Conservation (phyloP, 2,888 invertebrate genomes). For the Amphimallon solstitiale region DNA sequence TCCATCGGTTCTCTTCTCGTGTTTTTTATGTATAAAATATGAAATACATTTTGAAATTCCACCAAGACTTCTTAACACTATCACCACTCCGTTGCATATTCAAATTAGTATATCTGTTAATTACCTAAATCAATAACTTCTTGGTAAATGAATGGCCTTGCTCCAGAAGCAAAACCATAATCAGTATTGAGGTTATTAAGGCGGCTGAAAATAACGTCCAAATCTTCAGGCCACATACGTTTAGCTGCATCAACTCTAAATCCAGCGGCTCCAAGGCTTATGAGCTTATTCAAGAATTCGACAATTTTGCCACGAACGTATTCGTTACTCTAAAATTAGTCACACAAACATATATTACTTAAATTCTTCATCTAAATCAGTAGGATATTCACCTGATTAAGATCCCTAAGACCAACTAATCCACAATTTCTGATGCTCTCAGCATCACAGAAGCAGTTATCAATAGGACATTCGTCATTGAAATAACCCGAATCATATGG, state of each 20-base stretch:
- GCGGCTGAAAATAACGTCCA: constrained; percentile 72
- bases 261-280: constrained; percentile 82
- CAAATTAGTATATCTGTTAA: constrained; percentile 72
- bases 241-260: constrained; percentile 83
- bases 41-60: no score
- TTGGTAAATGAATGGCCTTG: constrained; percentile 77
- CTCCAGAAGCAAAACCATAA: constrained; percentile 71
- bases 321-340: constrained; percentile 55
- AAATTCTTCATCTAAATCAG: not conserved
- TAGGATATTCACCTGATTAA: constrained; percentile 69
- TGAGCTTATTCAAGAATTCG: constrained; percentile 72
- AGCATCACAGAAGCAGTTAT: constrained; percentile 72
- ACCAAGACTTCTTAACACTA: no score
- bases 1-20: no score
- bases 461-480: constrained; percentile 72
- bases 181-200: constrained; percentile 70
- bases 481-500: constrained; percentile 77
- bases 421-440: constrained; percentile 67
- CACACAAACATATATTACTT: no score
- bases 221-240: constrained; percentile 82
- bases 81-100: constrained; percentile 68
- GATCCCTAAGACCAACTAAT: constrained; percentile 75
- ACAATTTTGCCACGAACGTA: constrained; percentile 75
- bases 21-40: no score
- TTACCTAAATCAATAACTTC: no score